Evolutionary conservation across 2,797 vertebrate genomes (phyloP).

Genomic region (Coracias cyanogaster): DNA sequence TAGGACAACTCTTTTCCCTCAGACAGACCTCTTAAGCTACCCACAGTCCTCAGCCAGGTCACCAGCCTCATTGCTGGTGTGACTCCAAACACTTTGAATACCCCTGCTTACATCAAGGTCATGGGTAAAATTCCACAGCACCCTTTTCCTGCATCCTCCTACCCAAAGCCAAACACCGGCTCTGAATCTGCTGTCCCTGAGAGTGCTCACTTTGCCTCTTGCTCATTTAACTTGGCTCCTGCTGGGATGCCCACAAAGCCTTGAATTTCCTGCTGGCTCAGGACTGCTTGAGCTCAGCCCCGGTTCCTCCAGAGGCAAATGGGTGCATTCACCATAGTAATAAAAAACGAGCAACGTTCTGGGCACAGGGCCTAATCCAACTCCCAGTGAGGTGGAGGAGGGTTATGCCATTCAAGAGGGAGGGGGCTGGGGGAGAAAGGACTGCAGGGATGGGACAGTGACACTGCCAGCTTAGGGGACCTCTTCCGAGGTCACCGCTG

Average conservation of each 20-base stretch:
- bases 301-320: conserved; percentile 58
- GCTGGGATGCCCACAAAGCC: conserved; percentile 24
- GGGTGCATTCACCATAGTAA: conserved; percentile 52
- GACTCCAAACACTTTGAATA: accelerated
- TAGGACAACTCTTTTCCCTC: accelerated
- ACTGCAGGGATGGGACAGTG: neutral
- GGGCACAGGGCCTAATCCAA: conserved; percentile 55
- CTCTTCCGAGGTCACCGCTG: neutral
- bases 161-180: neutral
- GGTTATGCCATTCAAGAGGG: neutral
- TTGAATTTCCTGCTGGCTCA: conserved; percentile 57
- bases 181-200: accelerated
- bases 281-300: neutral
- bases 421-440: neutral
- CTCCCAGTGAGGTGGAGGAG: conserved; percentile 10
- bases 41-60: accelerated
- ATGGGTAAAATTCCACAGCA: neutral
- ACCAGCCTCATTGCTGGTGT: accelerated
- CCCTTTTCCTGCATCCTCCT: neutral
- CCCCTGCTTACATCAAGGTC: neutral
- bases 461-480: neutral
- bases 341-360: conserved; percentile 18
- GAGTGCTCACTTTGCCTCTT: neutral
- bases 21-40: neutral
- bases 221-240: conserved; percentile 29